Percentiles rank a stretch among this genome's conserved stretches.
phyloP scores from a whole-genome alignment of 2,888 invertebrate species.

The Chrysotoxum bicinctum region DNA sequence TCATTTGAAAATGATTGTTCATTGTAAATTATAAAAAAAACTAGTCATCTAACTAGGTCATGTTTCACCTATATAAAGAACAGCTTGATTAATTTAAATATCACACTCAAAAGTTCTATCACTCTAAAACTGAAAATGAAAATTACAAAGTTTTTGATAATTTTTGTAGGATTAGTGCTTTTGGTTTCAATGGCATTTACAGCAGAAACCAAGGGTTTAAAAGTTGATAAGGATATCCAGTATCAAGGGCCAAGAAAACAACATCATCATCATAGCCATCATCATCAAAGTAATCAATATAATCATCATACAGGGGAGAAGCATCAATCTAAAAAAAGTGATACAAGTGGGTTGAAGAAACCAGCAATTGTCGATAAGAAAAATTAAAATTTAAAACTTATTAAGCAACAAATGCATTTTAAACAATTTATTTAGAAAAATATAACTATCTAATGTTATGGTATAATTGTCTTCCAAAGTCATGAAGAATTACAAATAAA shows the following conservation, averaged over 20 bases:
- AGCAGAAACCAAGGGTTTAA: not conserved
- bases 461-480: no score
- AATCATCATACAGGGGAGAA: not conserved
- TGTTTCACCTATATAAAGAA: not conserved
- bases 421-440: no score
- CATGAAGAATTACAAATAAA: no score
- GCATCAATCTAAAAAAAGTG: not conserved
- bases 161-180: not conserved
- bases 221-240: not conserved
- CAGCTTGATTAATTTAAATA: not conserved
- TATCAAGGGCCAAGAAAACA: not conserved
- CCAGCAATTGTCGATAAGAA: not conserved
- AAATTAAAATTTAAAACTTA: not conserved
- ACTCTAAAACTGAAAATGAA: not conserved
- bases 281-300: not conserved
- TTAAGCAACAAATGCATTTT: no score
- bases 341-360: not conserved
- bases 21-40: not conserved
- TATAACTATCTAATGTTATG: no score
- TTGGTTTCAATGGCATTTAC: not conserved
- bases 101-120: not conserved
- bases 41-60: no score
- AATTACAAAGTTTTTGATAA: not conserved
- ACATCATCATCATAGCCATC: no score
- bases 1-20: not conserved